Base-by-base conservation (phyloP, 1,140 invertebrate species). In the Tigriopus japonicus region DNA sequence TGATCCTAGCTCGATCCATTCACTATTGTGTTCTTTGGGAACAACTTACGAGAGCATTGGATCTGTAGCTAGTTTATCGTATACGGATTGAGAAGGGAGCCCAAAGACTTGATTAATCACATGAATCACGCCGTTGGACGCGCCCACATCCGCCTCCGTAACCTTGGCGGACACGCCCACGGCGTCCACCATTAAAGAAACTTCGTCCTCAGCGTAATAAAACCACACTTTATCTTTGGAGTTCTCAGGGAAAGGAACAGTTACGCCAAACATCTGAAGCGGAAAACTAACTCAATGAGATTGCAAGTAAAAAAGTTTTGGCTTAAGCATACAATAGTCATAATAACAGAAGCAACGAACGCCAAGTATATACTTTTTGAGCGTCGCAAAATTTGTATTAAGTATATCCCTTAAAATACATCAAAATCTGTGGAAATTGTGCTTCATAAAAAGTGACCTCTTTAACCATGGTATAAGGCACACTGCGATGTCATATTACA, bases 91-190 rank as follows among this genome's bases (percentile, higher is more conserved):
- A 66, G 89, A 89, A 1, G 93, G 90, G 51, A 95, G 82, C 52
- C 92, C 92, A 6, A 97, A 77, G 21, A 97, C 86, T 65, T 85
- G 78, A 70, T 97, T 87, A 65, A 97, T 93, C 64, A 96, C 88
- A 69, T 97, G 93, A 54, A 78, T 84, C 63, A 91, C 84, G 56
- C 92, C 92, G 71, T 97, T 93, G 1, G 84, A 89, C 24, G 89
- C 88, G 0, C 86, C 88, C 51, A 97, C 85, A 71, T 98, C 88
- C 0, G 88, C 79, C 62, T 87, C 84, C 9, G 42, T 41, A 5
- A 58, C 55, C 15, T 58, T 41, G 15, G 55, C 55, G 3, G 55
- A 41, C 40, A 58, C 28, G 6, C 55, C 55, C 13, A 41, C 28
- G 12, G 28, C 55, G n/a, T 58, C 40, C n/a, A 58, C 24, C 17